Percentiles rank a stretch among this genome's conserved stretches.
Evolutionary conservation across 1,140 invertebrate species (phyloP).

Genomic region (Drosophila orena): DNA sequence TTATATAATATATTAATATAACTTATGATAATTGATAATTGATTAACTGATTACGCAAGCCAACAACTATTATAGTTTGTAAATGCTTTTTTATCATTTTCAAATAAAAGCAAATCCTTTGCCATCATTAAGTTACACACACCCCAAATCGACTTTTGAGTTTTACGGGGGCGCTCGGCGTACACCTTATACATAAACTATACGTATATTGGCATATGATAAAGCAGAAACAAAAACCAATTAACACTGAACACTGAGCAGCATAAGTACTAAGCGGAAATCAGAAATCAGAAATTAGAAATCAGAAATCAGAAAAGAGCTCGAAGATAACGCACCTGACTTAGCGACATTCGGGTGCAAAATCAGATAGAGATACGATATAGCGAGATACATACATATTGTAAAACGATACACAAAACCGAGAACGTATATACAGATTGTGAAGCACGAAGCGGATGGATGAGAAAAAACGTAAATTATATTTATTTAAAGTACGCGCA

Average conservation of each 20-base stretch:
- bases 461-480: constrained; percentile 74
- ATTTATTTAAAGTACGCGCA: constrained; percentile 83
- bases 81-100: constrained; percentile 82
- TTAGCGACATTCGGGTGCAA: constrained; percentile 8
- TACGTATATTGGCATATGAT: constrained; percentile 79
- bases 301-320: constrained; percentile 40
- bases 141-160: constrained; percentile 57
- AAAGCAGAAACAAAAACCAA: constrained; percentile 49
- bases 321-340: constrained; percentile 28
- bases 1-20: constrained; percentile 70
- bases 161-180: constrained; percentile 52
- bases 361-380: constrained; percentile 36
- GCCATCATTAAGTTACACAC: constrained; percentile 78
- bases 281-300: constrained; percentile 35
- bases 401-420: constrained; percentile 68
- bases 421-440: constrained; percentile 60
- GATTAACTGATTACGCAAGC: constrained; percentile 76
- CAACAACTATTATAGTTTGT: constrained; percentile 82
- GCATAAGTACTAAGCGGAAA: constrained; percentile 45
- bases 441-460: constrained; percentile 34
- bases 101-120: constrained; percentile 78
- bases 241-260: constrained; percentile 33
- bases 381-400: constrained; percentile 68
- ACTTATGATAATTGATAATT: constrained; percentile 67
- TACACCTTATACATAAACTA: constrained; percentile 59